Evolutionary conservation across 2,113 vertebrate genomes (phyloP), one percentile per base, ranked within the genome.

Genomic region (Platysteira castanea): DNA sequence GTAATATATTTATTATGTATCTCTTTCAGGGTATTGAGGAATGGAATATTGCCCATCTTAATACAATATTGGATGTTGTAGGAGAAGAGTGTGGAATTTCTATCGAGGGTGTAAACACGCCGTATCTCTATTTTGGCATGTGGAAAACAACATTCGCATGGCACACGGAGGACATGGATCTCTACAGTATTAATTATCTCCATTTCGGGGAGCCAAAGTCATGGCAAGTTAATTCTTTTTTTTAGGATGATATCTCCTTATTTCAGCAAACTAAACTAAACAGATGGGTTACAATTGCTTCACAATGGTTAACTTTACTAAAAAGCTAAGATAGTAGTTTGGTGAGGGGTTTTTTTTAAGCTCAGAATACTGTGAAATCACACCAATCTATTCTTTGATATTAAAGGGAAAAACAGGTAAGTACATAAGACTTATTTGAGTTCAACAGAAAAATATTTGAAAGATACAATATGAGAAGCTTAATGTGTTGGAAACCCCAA

Each of bases 81-180:
- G 99, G 98, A 97, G 99, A 99, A 96, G 99, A 99, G 75, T 99
- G 98, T 47, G 99, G 99, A 31, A 99, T 99, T 82, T 99, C 99
- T 74, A 99, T 99, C 31, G 99, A 99, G 95, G 99, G 99, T 27
- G 99, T 99, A 50, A 99, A 99, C 98, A 99, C 99, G 0, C 99
- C 99, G 0, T 99, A 99, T 95, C 98, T 99, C 2, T 99, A 99
- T 97, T 99, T 99, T 94, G 99, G 99, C 79, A 99, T 99, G 99
- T 99, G 99, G 99, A 99, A 99, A 97, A 99, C 99, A 60, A 99
- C 99, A 20, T 99, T 99, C 94, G 98, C 99, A 1, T 99, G 99
- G 99, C 99, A 99, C 96, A 99, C 99, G 0, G 99, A 99, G 96
- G 99, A 99, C 90, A 99, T 99, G 99, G 99, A 99, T 97, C 99